Evolutionary conservation across 2,113 vertebrate genomes (phyloP), one percentile per base, ranked within the genome.

Genomic region (Varanus komodoensis): DNA sequence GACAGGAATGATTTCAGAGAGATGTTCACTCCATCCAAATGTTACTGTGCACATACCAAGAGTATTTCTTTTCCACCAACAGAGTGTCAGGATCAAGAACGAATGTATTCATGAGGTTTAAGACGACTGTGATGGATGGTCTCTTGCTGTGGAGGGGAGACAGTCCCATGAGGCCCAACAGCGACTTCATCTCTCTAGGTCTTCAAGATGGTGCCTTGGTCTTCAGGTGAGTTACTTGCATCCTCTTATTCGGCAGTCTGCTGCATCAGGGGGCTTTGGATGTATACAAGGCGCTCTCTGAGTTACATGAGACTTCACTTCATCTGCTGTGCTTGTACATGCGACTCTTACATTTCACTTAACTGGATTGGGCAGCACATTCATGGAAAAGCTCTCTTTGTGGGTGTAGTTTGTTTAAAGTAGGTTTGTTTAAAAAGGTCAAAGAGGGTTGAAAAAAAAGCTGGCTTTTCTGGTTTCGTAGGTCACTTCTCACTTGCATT

Each of bases 81-180:
- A 99, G 99, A 94, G 97, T 99, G 2, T 98, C 99, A 3, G 99
- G 99, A 57, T 97, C 98, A 82, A 98, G 98, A 93, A 98, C 98
- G 0, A 99, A 98, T 0, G 96, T 98, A 0, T 99, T 99, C 93
- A 98, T 99, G 98, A 98, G 98, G 75, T 99, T 99, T 95, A 99
- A 98, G 96, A 98, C 99, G n/a, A 98, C 97, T 14, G 97, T 98
- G 89, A 98, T 97, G 84, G 98, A 99, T 0, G 99, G 99, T 8
- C 96, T 99, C 91, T 80, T 99, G 95, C 95, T 99, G 78, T 99
- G 99, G 99, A 96, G 98, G 80, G 99, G 99, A 87, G 98, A 98
- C 92, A 99, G 96, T 88, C 98, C 98, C 67, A 96, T 98, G 97
- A 96, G 98, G 92, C 92, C 98, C 75, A 99, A 98, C 95, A 99